Evolutionary conservation across 37 sponge, comb jelly and placozoan species (phyloP).

Genomic region (Axinella damicornis): DNA sequence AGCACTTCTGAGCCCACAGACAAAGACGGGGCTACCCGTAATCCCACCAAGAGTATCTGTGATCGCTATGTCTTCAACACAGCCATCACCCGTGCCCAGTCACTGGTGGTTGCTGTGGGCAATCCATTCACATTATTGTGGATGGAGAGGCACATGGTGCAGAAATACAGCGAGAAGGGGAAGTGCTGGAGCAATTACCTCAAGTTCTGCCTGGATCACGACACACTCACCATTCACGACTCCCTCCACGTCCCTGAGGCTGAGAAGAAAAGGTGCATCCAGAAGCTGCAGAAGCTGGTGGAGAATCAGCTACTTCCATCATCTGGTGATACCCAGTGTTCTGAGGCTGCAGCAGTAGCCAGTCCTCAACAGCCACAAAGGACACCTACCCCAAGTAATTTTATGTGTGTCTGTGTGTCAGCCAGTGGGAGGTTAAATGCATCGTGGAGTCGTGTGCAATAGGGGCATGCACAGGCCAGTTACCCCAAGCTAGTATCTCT

Average conservation of each 20-base stretch:
- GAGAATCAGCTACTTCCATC: too few relatives aligned
- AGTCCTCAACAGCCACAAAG: too few relatives aligned
- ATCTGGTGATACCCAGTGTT: too few relatives aligned
- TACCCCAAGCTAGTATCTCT: too few relatives aligned
- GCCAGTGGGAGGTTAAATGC: too few relatives aligned
- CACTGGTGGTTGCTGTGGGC: conserved; percentile 58
- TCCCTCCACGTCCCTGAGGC: background rate
- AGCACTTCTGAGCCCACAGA: conserved; percentile 61
- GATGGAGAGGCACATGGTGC: conserved; percentile 39
- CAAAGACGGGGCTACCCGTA: conserved; percentile 5
- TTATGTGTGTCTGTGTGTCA: too few relatives aligned
- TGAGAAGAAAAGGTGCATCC: too few relatives aligned
- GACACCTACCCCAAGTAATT: too few relatives aligned
- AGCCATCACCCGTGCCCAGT: conserved; percentile 67
- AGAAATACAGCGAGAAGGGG: conserved; percentile 35
- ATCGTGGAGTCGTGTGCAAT: too few relatives aligned
- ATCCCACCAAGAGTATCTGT: conserved; percentile 57
- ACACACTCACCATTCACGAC: background rate
- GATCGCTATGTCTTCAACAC: conserved; percentile 60
- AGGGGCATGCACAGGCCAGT: too few relatives aligned
- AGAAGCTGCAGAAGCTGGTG: too few relatives aligned
- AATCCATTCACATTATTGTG: conserved; percentile 55
- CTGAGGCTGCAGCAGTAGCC: too few relatives aligned
- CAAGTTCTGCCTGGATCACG: conserved; percentile 41
- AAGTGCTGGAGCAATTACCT: conserved; percentile 69